A percentile compares a stretch with the other conserved stretches of the same genome.
Evolutionary conservation across 2,797 vertebrate genomes (phyloP).

Genomic region (Halcyon leucocephala): DNA sequence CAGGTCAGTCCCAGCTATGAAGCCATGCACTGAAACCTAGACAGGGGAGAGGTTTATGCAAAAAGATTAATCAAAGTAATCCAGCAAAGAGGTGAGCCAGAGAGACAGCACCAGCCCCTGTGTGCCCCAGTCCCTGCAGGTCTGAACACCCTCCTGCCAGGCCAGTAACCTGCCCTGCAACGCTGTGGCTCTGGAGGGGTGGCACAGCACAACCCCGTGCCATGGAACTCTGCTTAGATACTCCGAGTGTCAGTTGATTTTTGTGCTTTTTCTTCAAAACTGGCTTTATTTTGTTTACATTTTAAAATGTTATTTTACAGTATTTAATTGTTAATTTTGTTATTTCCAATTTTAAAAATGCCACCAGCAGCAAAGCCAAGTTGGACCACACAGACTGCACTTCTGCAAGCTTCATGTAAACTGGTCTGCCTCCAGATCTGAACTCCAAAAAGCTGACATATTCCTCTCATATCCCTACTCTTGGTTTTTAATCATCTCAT

Average conservation of each 20-base stretch:
- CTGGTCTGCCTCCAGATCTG: background rate
- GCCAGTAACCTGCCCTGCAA: background rate
- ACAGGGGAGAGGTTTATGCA: background rate
- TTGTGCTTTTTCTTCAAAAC: background rate
- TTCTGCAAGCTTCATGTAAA: background rate
- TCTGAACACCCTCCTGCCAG: rapidly evolving
- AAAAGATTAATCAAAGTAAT: background rate
- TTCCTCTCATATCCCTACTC: background rate
- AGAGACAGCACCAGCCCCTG: background rate
- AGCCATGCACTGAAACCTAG: background rate
- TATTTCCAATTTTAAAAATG: background rate
- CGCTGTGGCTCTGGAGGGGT: rapidly evolving
- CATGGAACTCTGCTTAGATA: background rate
- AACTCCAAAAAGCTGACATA: background rate
- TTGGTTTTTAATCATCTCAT: background rate
- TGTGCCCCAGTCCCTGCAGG: background rate
- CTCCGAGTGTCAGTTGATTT: background rate
- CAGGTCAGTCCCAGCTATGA: background rate
- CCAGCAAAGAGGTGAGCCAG: background rate
- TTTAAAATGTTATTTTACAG: background rate
- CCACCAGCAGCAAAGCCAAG: background rate
- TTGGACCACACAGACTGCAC: background rate
- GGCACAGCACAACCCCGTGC: background rate
- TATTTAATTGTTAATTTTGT: background rate
- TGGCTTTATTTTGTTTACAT: background rate